Base-by-base conservation (phyloP, 2,888 invertebrate species). In the Apamea anceps region DNA sequence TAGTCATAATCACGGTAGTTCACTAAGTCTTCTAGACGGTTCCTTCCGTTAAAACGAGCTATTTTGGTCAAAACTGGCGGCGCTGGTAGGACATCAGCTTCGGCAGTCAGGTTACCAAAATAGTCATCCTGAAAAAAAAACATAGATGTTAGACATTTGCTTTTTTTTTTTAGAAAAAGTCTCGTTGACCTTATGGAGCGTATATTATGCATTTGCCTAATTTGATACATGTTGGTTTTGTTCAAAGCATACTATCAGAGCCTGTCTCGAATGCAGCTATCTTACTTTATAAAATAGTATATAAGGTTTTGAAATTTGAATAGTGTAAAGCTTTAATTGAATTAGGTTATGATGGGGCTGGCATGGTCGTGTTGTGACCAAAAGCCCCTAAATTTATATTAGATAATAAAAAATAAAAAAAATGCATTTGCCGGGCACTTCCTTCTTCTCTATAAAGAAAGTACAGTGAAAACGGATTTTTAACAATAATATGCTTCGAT, bases 1-100 rank as follows among this genome's bases (percentile, higher is more conserved):
- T 93, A 96, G 65, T 96, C 95, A 63, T 94, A 96, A 68, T 96
- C 96, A 28, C 97, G 92, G 81, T 96, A 97, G 88, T 96, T 95
- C 0, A 96, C 87, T 7, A 96, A 86, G 79, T 97, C 96, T 51
- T 96, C 96, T 3, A 96, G 77, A 28, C 96, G 93, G 86, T 95
- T 95, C 73, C 88, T 91, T 1, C 92, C 94, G 85, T 96, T 96
- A 86, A 95, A 96, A 76, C 95, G 94, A 57, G 96, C 92, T 45
- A 97, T 96, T 6, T 90, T 93, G 0, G 93, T 93, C 12, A 95
- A 86, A 0, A 96, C 96, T 15, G 94, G 94, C 0, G 95, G 94
- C 0, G 93, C 92, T 1, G 94, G 92, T 0, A 87, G 87, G 7
- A 96, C 91, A 0, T 94, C 94, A 0, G 96, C 95, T 88, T 97